These are phyloP conservation scores for Xanthorhoe designata DNA, from an alignment of 2,888 invertebrate species.

Conservation along the genomic window DNA sequence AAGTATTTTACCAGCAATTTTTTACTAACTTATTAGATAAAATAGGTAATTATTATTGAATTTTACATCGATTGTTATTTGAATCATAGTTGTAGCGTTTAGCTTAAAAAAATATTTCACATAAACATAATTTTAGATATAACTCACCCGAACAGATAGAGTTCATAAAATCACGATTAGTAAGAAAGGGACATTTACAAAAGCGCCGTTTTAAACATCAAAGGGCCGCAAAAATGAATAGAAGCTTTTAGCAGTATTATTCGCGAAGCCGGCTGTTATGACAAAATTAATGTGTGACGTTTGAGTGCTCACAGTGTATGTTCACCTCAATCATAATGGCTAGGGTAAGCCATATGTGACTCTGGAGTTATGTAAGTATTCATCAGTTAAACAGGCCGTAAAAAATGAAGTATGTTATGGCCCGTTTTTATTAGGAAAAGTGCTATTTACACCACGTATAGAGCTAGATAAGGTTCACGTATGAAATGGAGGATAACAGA, in stretches of 20 bases:
- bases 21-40: no score
- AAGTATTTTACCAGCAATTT: no score
- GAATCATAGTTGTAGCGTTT: no score
- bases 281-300: conserved; percentile 69
- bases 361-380: conserved; percentile 40
- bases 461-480: neutral
- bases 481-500: no score
- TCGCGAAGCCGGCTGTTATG: conserved; percentile 68
- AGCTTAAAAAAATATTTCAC: no score
- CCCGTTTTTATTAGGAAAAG: conserved; percentile 30
- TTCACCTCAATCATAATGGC: conserved; percentile 62
- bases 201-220: conserved; percentile 50
- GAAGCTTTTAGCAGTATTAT: conserved; percentile 76
- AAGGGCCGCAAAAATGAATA: conserved; percentile 65
- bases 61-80: no score
- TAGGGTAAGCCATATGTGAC: conserved; percentile 43
- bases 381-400: conserved; percentile 44
- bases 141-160: neutral
- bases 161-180: conserved; percentile 12
- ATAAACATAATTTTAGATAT: neutral
- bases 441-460: conserved; percentile 23
- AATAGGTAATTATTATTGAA: no score
- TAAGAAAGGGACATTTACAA: conserved; percentile 53
- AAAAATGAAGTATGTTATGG: conserved; percentile 39
- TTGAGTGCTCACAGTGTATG: conserved; percentile 63